Evolutionary conservation across 1,140 invertebrate genomes (phyloP).

Genomic region (Drosophila equinoxialis): DNA sequence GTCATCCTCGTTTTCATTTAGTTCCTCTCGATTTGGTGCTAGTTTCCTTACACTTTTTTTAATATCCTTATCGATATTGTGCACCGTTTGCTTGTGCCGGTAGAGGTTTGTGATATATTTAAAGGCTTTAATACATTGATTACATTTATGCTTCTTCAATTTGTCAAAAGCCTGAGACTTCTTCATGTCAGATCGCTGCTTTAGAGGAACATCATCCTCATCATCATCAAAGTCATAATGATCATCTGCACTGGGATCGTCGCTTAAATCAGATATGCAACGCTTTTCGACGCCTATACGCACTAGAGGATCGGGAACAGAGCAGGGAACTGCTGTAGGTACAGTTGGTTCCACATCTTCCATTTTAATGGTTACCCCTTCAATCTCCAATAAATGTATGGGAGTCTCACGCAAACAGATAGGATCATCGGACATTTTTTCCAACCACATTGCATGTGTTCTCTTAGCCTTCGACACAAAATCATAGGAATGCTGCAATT

Average conservation of each 20-base stretch:
- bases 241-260: not conserved
- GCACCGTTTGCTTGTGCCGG: constrained; percentile 52
- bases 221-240: constrained; percentile 38
- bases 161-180: not conserved
- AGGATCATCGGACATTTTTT: constrained; percentile 35
- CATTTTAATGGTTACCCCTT: constrained; percentile 60
- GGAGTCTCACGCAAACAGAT: constrained; percentile 58
- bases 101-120: constrained; percentile 60
- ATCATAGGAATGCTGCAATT: constrained; percentile 55
- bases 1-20: constrained; percentile 31
- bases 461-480: constrained; percentile 53
- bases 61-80: constrained; percentile 10
- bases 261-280: constrained; percentile 27
- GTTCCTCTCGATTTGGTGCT: not conserved
- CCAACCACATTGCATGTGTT: constrained; percentile 52
- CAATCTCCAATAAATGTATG: constrained; percentile 62
- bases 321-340: not conserved
- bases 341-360: constrained; percentile 38
- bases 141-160: constrained; percentile 44
- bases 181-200: constrained; percentile 32
- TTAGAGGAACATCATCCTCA: constrained; percentile 60
- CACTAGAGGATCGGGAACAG: constrained; percentile 47
- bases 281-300: constrained; percentile 31
- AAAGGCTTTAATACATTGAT: constrained; percentile 52
- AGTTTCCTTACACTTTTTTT: not conserved